Conservation (phyloP, 2,888 invertebrate genomes). For the Brachypalpus laphriformis region DNA sequence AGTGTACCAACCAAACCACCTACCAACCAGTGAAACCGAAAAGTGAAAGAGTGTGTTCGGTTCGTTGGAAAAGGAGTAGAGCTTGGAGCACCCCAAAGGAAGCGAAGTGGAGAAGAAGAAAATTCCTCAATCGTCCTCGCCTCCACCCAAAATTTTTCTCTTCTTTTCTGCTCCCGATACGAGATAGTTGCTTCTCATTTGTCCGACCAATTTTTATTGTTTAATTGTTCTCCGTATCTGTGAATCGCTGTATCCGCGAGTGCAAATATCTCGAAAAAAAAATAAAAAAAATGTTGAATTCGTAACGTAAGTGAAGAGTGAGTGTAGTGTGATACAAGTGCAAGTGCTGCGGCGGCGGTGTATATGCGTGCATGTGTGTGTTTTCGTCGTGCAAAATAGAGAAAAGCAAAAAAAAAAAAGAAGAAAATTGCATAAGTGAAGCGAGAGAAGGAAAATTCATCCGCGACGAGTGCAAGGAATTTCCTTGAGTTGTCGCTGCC, state of each 20-base stretch:
- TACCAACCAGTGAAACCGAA: neutral
- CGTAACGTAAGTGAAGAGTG: neutral
- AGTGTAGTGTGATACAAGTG: conserved; percentile 31
- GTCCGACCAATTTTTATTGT: neutral
- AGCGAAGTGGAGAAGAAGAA: neutral
- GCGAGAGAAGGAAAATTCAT: conserved; percentile 49
- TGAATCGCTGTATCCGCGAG: conserved; percentile 6
- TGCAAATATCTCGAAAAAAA: conserved; percentile 16
- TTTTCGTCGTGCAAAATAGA: conserved; percentile 17
- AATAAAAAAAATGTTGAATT: too few relatives aligned
- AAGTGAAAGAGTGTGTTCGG: neutral
- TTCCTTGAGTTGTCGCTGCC: conserved; percentile 37
- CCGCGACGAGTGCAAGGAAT: conserved; percentile 34
- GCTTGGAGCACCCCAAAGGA: conserved; percentile 7
- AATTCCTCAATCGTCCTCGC: conserved; percentile 18
- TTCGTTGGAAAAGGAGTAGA: neutral
- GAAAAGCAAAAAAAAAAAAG: conserved; percentile 16
- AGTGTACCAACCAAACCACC: neutral
- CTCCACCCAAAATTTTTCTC: conserved; percentile 29
- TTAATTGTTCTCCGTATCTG: neutral
- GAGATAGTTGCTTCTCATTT: neutral
- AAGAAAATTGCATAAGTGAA: conserved; percentile 72
- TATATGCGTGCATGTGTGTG: conserved; percentile 34
- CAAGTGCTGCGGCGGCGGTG: conserved; percentile 51
- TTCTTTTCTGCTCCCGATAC: neutral